Evolutionary conservation across 2,888 invertebrate species (phyloP), one percentile per base, ranked within the genome.

Genomic region (Ellobium chinense): DNA sequence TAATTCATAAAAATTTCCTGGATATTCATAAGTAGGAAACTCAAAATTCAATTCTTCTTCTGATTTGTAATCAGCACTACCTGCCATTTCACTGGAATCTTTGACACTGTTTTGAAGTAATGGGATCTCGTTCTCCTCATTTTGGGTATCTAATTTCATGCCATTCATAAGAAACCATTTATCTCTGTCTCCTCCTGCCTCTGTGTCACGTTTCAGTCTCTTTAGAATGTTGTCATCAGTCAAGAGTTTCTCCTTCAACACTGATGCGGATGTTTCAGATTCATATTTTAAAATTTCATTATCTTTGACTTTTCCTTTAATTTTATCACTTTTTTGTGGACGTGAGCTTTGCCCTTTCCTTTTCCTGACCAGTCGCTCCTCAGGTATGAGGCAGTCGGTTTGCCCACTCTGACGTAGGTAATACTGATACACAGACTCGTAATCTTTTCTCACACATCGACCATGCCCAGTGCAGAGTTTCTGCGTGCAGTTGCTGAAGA

Each of bases 381-480:
- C 58, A 21, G 39, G 34, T 4, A 78, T 56, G 1, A 46, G 36
- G 46, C 85, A 85, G 0, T 75, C 60, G 0, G 36, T 24, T 12
- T 46, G 46, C 18, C 78, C 63, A 31, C 78, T 76, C 14, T 63
- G 37, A 12, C 31, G 5, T 0, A 83, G 80, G 27, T 82, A 62
- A 3, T 73, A 37, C 70, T 85, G 85, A 1, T 70, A 80, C n/a
- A 37, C 24, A 3, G 69, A 27, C 68, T 85, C 85, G 31, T 78
- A 78, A 29, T 84, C 70, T 58, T 82, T 83, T 29, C 81, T 81
- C 14, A 87, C 81, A 58, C 88, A 88, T 12, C 86, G 83, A n/a
- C 88, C 88, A 77, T 87, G 85, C 18, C 81, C 76, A 18, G 65
- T 83, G 69, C 88, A 88, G 27, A 78, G 65, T 12, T 79, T 62